Conservation (phyloP, 2,797 vertebrate genomes). For the Lates japonicus region DNA sequence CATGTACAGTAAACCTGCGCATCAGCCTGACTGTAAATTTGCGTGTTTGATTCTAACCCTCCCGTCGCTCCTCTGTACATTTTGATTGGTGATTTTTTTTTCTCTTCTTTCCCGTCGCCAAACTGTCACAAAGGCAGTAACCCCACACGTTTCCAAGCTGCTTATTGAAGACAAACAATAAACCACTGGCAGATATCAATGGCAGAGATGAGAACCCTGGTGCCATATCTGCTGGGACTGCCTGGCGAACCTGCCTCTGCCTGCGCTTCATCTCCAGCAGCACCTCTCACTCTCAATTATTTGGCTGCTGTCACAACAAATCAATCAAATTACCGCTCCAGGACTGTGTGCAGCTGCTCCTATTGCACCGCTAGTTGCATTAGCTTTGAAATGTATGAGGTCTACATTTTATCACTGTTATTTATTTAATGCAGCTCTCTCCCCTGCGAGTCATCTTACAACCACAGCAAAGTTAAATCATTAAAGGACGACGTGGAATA, state of each 20-base stretch:
- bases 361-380: conserved; percentile 92
- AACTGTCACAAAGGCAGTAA: conserved; percentile 86
- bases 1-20: conserved; percentile 60
- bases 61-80: conserved; percentile 71
- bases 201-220: conserved; percentile 90
- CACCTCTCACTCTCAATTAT: conserved; percentile 99
- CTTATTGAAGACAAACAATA: conserved; percentile 91
- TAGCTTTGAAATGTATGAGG: conserved; percentile 96
- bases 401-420: conserved; percentile 96
- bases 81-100: conserved; percentile 78
- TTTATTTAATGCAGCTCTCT: conserved; percentile 94
- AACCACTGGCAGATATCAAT: conserved; percentile 86
- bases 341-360: conserved; percentile 94
- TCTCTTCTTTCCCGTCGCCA: conserved; percentile 28
- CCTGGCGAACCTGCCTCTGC: conserved; percentile 90
- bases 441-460: conserved; percentile 90
- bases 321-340: conserved; percentile 99
- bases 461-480: conserved; percentile 92
- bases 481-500: conserved; percentile 87
- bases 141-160: conserved; percentile 83
- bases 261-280: conserved; percentile 93
- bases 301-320: conserved; percentile 99
- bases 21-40: conserved; percentile 58
- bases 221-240: conserved; percentile 92
- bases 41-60: conserved; percentile 73